These are phyloP conservation scores for Channallabes apus DNA, from an alignment of 2,797 vertebrate genomes.

Conservation along the genomic window DNA sequence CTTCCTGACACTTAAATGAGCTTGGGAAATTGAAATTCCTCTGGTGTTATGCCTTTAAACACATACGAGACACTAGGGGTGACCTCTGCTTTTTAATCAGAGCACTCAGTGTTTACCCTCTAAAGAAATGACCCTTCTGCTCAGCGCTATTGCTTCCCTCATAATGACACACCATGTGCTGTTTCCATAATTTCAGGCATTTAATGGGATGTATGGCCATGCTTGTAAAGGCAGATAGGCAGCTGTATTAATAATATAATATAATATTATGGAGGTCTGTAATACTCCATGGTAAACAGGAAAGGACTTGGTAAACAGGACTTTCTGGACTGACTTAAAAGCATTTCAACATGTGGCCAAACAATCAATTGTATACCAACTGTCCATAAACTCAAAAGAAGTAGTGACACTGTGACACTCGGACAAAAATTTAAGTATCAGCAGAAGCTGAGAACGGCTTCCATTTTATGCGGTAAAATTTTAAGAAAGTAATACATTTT, in stretches of 20 bases:
- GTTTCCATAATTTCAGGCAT: constrained; percentile 49
- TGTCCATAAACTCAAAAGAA: too few species aligned
- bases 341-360: not conserved
- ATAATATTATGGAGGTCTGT: too few species aligned
- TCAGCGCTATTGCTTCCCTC: constrained; percentile 55
- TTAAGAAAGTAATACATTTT: too few species aligned
- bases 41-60: constrained; percentile 67
- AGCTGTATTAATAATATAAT: not conserved
- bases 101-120: constrained; percentile 51
- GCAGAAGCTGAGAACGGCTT: too few species aligned
- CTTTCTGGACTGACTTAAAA: not conserved
- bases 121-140: constrained; percentile 36
- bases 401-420: too few species aligned
- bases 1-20: constrained; percentile 60
- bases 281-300: not conserved
- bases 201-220: constrained; percentile 23
- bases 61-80: constrained; percentile 63
- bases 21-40: constrained; percentile 61
- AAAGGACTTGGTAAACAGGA: not conserved
- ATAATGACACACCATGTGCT: constrained; percentile 51
- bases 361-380: not conserved
- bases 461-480: too few species aligned
- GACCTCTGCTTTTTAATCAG: constrained; percentile 67
- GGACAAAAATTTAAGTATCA: too few species aligned
- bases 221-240: not conserved